Evolutionary conservation across 1,140 invertebrate species (phyloP), one percentile per base, ranked within the genome.

Genomic region (Aphelenchoides fujianensis): DNA sequence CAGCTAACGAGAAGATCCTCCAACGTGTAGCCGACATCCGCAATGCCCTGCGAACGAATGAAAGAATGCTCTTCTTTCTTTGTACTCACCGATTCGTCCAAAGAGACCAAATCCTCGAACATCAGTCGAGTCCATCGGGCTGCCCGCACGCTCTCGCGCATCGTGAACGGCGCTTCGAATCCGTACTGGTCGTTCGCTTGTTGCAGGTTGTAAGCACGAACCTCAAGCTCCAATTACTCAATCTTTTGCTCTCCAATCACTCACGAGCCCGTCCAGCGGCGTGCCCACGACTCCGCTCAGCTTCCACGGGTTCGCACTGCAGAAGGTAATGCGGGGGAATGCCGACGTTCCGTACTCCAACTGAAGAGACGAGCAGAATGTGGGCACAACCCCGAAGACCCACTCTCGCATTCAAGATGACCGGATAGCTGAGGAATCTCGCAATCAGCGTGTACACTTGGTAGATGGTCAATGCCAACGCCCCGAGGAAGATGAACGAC

Each of bases 291-390:
- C 32, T 36, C 53, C 31, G 32, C 16, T 36, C 31, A 66, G 12
- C 32, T 66, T 66, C 63, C 63, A 66, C 7, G 63, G 63, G 53
- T 55, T 66, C 12, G 31, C 9, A 36, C 31, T 66, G 31, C 63
- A 66, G 31, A 66, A 36, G n/a, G 28, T 66, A 30, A 66, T 35
- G 34, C 27, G 16, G n/a, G 63, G 63, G 53, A 66, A 66, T 0
- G 16, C 16, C 1, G 23, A 16, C 12, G n/a, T 30, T 36, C 32
- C 63, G 3, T 12, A 66, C 12, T n/a, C 19, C 27, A 59, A 5
- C 55, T 59, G 19, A 59, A 59, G 34, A 27, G 34, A 59, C 19
- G 5, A 7, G 23, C 12, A 16, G 5, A 48, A 48, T 48, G 27
- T 23, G 28, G 5, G 5, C 12, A 59, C 19, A 7, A 27, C 12